Conservation (phyloP, 1,140 invertebrate genomes). For the Hestina assimilis region DNA sequence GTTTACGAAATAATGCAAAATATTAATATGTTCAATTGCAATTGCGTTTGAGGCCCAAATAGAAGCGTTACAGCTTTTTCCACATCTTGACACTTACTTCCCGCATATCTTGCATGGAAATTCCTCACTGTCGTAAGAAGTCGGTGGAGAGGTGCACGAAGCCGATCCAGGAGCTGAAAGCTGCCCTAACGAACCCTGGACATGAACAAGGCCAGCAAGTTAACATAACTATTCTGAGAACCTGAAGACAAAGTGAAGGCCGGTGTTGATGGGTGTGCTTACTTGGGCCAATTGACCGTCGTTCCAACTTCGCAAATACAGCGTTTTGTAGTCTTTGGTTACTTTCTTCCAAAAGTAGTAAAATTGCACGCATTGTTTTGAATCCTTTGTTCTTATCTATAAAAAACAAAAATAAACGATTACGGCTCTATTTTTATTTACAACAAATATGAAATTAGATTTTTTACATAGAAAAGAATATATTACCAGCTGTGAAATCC, state of each 20-base stretch:
- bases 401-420: conserved; percentile 33
- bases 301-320: conserved; percentile 67
- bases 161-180: conserved; percentile 36
- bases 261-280: conserved; percentile 58
- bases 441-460: background rate
- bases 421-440: background rate
- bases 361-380: conserved; percentile 97
- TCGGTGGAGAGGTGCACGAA: conserved; percentile 53
- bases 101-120: conserved; percentile 98
- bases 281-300: conserved; percentile 58
- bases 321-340: conserved; percentile 87
- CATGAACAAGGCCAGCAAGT: conserved; percentile 51
- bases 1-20: conserved; percentile 10
- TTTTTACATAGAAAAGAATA: background rate
- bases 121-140: conserved; percentile 78
- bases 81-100: conserved; percentile 90
- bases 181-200: conserved; percentile 64
- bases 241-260: conserved; percentile 65
- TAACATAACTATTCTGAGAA: conserved; percentile 58
- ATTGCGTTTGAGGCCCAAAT: conserved; percentile 32
- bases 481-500: conserved; percentile 89
- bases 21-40: conserved; percentile 19
- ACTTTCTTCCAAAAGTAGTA: conserved; percentile 99
- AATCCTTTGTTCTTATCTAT: conserved; percentile 91
- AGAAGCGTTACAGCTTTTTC: conserved; percentile 42